A percentile compares a stretch with the other conserved stretches of the same genome.
Conservation (phyloP, 2,888 invertebrate genomes). For the Caenorhabditis angaria region DNA sequence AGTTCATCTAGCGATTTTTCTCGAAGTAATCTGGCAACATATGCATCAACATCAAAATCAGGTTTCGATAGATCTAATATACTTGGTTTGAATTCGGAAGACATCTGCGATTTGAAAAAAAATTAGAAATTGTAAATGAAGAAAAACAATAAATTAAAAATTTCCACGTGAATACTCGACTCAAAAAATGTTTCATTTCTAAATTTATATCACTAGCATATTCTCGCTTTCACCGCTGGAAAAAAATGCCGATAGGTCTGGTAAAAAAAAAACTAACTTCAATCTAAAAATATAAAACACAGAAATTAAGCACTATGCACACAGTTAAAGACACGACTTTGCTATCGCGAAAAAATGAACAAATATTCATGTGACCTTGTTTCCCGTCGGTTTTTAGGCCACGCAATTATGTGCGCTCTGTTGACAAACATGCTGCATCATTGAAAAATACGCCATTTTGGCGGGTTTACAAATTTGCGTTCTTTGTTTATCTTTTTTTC, state of each 20-base stretch:
- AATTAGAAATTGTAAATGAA: background rate
- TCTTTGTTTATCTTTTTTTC: background rate
- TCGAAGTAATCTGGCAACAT: slow-evolving; percentile 62
- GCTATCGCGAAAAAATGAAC: too few species aligned
- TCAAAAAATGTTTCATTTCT: background rate
- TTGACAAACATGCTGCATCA: background rate
- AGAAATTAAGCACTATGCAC: too few species aligned
- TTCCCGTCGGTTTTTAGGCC: background rate
- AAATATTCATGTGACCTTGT: too few species aligned
- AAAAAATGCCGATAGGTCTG: too few species aligned
- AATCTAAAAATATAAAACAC: too few species aligned
- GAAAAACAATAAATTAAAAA: background rate
- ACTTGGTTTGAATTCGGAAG: slow-evolving; percentile 7
- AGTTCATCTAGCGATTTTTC: slow-evolving; percentile 67
- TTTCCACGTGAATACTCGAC: background rate
- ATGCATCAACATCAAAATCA: slow-evolving; percentile 70
- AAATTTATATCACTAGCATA: background rate
- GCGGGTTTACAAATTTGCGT: background rate
- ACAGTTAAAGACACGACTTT: too few species aligned
- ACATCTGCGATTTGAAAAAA: slow-evolving; percentile 10
- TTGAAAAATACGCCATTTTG: slow-evolving; percentile 2
- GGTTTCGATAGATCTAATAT: slow-evolving; percentile 61
- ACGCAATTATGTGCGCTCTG: background rate
- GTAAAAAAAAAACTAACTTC: too few species aligned
- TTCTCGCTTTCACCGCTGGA: too few species aligned